These are phyloP conservation scores for Amblyjoppa fuscipennis DNA, from an alignment of 2,888 invertebrate genomes.

Conservation along the genomic window DNA sequence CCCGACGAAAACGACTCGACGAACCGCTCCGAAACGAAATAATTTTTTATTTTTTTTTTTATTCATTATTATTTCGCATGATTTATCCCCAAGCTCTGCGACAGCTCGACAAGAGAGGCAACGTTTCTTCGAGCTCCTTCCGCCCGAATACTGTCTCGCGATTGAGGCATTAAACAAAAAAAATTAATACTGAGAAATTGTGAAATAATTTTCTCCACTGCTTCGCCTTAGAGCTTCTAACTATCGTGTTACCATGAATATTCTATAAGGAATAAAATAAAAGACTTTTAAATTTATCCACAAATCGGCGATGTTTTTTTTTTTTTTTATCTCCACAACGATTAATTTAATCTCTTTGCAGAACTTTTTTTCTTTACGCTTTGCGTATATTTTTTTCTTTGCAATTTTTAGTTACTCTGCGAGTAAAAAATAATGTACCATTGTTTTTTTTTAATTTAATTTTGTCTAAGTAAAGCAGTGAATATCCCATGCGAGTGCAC, in stretches of 20 bases:
- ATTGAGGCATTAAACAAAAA: too few species aligned
- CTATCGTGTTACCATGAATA: too few species aligned
- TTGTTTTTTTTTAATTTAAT: background rate
- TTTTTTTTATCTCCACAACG: too few species aligned
- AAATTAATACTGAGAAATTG: too few species aligned
- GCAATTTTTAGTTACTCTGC: background rate
- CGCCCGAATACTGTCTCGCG: too few species aligned
- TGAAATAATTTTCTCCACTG: too few species aligned
- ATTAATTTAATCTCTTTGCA: background rate
- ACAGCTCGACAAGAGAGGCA: background rate
- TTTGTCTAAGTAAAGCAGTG: background rate
- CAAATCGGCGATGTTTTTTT: too few species aligned
- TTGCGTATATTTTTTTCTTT: background rate
- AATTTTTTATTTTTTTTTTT: background rate
- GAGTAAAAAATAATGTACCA: too few species aligned
- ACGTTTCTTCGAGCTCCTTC: background rate
- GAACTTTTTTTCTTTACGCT: background rate
- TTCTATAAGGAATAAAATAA: too few species aligned
- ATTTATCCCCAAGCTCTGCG: background rate
- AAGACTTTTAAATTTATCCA: too few species aligned
- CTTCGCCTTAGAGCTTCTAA: too few species aligned
- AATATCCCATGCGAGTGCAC: slow-evolving; percentile 10
- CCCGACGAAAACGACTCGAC: slow-evolving; percentile 13
- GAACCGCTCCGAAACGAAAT: background rate
- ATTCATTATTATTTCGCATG: background rate